Percentiles rank a stretch among this genome's conserved stretches.
phyloP scores from a whole-genome alignment of 2,888 invertebrate species.

The Melanargia galathea region DNA sequence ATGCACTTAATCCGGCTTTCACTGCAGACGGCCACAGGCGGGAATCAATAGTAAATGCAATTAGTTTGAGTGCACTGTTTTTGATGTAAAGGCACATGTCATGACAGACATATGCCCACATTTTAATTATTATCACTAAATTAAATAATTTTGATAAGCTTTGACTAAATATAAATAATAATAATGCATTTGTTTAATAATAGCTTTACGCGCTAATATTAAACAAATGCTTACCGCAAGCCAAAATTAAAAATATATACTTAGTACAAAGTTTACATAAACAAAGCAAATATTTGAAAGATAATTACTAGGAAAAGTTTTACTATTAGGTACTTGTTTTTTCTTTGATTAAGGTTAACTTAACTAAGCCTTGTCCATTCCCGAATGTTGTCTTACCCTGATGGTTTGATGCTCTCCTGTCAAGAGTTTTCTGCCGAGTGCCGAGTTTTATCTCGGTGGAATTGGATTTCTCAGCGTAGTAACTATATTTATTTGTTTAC shows the following conservation, averaged over 20 bases:
- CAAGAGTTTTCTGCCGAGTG: conserved; percentile 1
- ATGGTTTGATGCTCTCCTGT: conserved; percentile 7
- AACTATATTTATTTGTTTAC: not conserved
- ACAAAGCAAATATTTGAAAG: not conserved
- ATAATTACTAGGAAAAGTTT: not conserved
- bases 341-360: conserved; percentile 1
- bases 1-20: conserved; percentile 50
- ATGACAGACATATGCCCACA: not conserved
- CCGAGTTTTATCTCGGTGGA: conserved; percentile 5
- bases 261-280: too few relatives aligned
- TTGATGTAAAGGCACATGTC: conserved; percentile 63
- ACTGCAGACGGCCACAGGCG: conserved; percentile 53
- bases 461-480: conserved; percentile 7
- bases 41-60: conserved; percentile 78
- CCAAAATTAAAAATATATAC: too few relatives aligned
- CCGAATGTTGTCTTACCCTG: conserved; percentile 4
- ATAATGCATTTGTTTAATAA: too few relatives aligned
- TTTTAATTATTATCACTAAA: not conserved
- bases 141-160: not conserved
- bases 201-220: too few relatives aligned
- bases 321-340: conserved; percentile 1
- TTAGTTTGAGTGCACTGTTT: conserved; percentile 80
- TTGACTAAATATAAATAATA: not conserved
- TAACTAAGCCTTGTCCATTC: conserved; percentile 6
- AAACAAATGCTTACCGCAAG: too few relatives aligned